A percentile compares a stretch with the other conserved stretches of the same genome.
Evolutionary conservation across 2,113 vertebrate species (phyloP).

Genomic region (Piaya cayana): DNA sequence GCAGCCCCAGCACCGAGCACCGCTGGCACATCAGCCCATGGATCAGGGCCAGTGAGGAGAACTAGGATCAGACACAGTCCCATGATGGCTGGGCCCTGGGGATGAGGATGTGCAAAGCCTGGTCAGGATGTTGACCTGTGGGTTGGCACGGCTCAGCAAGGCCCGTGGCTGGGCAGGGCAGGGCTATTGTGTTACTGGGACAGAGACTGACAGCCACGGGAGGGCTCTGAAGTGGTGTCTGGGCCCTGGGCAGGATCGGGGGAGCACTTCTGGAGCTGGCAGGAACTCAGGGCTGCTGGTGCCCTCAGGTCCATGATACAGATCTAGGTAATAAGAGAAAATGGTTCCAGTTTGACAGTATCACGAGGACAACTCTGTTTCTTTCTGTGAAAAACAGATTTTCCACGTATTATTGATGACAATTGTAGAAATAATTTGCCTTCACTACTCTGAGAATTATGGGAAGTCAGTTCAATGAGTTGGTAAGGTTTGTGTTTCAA

Average conservation of each 20-base stretch:
- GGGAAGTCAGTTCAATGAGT: neutral
- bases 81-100: neutral
- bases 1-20: neutral
- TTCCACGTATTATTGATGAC: neutral
- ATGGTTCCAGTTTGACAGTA: neutral
- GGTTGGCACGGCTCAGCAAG: neutral
- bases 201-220: neutral
- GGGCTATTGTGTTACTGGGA: accelerated
- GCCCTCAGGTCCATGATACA: neutral
- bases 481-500: neutral
- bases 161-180: neutral
- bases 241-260: neutral
- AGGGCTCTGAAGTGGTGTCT: neutral
- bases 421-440: neutral
- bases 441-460: neutral
- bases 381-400: neutral
- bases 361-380: neutral
- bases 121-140: accelerated
- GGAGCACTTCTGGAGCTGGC: neutral
- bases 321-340: neutral
- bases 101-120: neutral
- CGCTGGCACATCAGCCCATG: neutral
- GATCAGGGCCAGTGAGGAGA: neutral
- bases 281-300: neutral
- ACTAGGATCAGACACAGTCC: neutral